Conservation (phyloP, 2,888 invertebrate species). For the Chrysina gloriosa region DNA sequence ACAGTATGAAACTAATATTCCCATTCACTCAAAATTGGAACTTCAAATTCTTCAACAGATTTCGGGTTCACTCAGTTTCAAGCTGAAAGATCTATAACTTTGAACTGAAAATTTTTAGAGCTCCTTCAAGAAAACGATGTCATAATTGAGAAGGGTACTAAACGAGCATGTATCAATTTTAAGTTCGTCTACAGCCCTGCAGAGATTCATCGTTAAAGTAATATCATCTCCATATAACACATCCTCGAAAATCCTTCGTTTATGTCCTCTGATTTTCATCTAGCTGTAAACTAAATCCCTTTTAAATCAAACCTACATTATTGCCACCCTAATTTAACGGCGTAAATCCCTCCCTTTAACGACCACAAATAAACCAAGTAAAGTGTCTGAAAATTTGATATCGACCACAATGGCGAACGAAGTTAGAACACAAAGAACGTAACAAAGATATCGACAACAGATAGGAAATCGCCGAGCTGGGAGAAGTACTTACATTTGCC, state of each 20-base stretch:
- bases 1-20: too few relatives aligned
- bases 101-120: too few relatives aligned
- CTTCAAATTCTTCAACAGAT: too few relatives aligned
- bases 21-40: too few relatives aligned
- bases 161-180: too few relatives aligned
- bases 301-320: slow-evolving; percentile 22
- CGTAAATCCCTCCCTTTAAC: slow-evolving; percentile 15
- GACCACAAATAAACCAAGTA: slow-evolving; percentile 29
- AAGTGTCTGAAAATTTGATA: slow-evolving; percentile 28
- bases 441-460: slow-evolving; percentile 32
- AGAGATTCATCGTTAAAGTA: neutral
- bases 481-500: neutral
- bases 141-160: too few relatives aligned
- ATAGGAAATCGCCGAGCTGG: slow-evolving; percentile 9
- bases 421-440: slow-evolving; percentile 5
- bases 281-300: slow-evolving; percentile 1
- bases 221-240: neutral
- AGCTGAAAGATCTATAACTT: too few relatives aligned
- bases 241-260: neutral
- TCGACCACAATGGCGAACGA: slow-evolving; percentile 6
- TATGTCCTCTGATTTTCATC: neutral
- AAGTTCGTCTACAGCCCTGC: too few relatives aligned
- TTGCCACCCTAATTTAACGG: neutral
- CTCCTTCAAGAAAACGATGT: too few relatives aligned
- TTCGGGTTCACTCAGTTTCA: too few relatives aligned